Percentiles rank a stretch among this genome's conserved stretches.
Evolutionary conservation across 2,888 invertebrate species (phyloP).

Genomic region (Cephus pygmeus): DNA sequence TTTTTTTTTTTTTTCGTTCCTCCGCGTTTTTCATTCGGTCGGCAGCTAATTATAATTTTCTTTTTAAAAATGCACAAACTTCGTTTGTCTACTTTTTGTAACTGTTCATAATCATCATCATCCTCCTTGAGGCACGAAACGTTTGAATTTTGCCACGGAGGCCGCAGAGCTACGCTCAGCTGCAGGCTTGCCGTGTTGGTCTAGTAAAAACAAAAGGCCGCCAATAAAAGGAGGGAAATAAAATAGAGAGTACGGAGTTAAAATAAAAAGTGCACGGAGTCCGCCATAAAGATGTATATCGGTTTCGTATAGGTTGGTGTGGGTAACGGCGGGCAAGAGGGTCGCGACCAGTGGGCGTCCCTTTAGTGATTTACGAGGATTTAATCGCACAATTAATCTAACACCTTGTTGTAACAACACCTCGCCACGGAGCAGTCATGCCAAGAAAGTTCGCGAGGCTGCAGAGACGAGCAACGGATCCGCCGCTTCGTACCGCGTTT

Average conservation of each 20-base stretch:
- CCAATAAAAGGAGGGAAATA: not conserved
- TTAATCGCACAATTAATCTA: slow-evolving; percentile 66
- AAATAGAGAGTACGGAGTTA: not conserved
- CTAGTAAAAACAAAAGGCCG: not conserved
- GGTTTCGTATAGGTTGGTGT: slow-evolving; percentile 15
- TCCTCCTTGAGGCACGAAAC: too few species aligned
- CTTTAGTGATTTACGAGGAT: slow-evolving; percentile 62
- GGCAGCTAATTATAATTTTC: not conserved
- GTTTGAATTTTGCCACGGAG: not conserved
- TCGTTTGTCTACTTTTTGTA: not conserved
- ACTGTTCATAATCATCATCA: not conserved
- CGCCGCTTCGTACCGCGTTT: not conserved
- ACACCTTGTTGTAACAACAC: slow-evolving; percentile 66
- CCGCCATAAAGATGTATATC: slow-evolving; percentile 51
- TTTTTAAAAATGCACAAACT: not conserved
- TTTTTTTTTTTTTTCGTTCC: not conserved
- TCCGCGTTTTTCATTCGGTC: not conserved
- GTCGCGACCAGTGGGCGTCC: slow-evolving; percentile 48
- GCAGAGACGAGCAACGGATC: too few species aligned
- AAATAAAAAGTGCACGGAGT: not conserved
- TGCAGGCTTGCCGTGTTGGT: not conserved
- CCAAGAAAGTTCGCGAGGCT: not conserved
- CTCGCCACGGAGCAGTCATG: slow-evolving; percentile 34
- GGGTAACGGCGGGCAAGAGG: slow-evolving; percentile 4
- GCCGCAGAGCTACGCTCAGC: not conserved